Evolutionary conservation across 2,113 vertebrate species (phyloP).

Genomic region (Campylomormyrus tamandua): DNA sequence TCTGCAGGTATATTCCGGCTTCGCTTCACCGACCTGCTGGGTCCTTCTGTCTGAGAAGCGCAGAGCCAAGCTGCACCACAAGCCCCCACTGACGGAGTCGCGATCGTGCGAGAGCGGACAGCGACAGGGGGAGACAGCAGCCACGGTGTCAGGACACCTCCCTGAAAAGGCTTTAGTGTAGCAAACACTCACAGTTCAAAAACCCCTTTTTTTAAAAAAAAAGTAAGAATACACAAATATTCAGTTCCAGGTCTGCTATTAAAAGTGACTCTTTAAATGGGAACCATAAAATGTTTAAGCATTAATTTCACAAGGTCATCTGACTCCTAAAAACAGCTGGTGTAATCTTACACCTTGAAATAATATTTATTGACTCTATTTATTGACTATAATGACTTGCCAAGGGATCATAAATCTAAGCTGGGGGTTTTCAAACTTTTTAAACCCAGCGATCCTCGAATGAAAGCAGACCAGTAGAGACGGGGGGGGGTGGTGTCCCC

Average conservation of each 20-base stretch:
- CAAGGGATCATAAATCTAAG: not conserved
- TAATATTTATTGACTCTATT: not conserved
- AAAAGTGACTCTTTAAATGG: not conserved
- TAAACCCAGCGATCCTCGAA: not conserved
- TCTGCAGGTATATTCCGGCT: not conserved
- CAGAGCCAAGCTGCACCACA: not conserved
- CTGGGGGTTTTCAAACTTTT: not conserved
- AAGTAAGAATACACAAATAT: not conserved
- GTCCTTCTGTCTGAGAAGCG: not conserved
- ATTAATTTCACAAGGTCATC: not conserved
- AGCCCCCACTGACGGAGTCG: not conserved
- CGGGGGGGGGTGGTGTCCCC: not conserved
- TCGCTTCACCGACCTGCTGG: not conserved
- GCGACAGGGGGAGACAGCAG: not conserved
- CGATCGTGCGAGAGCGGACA: not conserved
- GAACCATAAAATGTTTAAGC: not conserved
- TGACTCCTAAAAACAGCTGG: not conserved
- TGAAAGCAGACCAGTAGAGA: too few relatives aligned
- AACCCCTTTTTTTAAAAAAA: not conserved
- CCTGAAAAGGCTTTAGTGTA: not conserved
- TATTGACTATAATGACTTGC: not conserved
- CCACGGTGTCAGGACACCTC: not conserved
- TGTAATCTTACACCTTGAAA: not conserved
- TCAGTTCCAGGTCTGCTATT: not conserved
- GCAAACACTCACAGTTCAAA: not conserved